A percentile compares a stretch with the other conserved stretches of the same genome.
phyloP scores from a whole-genome alignment of 2,888 invertebrate genomes.

The Lottia gigantea region DNA sequence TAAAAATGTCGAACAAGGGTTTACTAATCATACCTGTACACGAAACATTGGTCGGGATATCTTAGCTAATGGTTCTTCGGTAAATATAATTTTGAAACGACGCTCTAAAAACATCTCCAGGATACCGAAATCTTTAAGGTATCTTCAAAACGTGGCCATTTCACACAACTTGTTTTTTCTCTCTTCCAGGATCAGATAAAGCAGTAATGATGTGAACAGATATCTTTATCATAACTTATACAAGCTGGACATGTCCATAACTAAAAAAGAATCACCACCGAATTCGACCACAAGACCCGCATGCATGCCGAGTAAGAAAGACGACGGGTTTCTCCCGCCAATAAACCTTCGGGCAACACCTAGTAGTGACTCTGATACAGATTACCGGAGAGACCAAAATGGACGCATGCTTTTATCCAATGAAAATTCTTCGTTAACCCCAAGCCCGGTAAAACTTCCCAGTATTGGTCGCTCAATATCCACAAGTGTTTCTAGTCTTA shows the following conservation, averaged over 20 bases:
- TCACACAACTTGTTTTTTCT: too few relatives aligned
- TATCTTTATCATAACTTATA: too few relatives aligned
- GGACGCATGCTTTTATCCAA: not conserved
- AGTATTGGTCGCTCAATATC: not conserved
- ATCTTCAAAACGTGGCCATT: too few relatives aligned
- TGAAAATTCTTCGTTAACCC: not conserved
- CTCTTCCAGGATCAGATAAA: too few relatives aligned
- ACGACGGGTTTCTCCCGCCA: conserved; percentile 6
- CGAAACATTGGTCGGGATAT: too few relatives aligned
- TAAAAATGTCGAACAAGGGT: too few relatives aligned
- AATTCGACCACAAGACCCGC: not conserved
- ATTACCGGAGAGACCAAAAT: not conserved
- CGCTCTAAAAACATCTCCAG: too few relatives aligned
- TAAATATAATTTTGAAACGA: too few relatives aligned
- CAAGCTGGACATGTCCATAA: not conserved
- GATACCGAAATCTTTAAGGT: too few relatives aligned
- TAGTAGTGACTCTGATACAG: not conserved
- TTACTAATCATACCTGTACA: too few relatives aligned
- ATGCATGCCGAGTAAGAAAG: conserved; percentile 1
- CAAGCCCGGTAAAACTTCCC: not conserved
- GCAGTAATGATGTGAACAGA: too few relatives aligned
- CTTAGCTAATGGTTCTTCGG: too few relatives aligned
- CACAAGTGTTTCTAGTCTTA: not conserved
- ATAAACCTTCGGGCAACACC: not conserved
- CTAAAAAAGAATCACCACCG: not conserved